Evolutionary conservation across 2,888 invertebrate genomes (phyloP), one percentile per base, ranked within the genome.

Genomic region (Leptura quadrifasciata): DNA sequence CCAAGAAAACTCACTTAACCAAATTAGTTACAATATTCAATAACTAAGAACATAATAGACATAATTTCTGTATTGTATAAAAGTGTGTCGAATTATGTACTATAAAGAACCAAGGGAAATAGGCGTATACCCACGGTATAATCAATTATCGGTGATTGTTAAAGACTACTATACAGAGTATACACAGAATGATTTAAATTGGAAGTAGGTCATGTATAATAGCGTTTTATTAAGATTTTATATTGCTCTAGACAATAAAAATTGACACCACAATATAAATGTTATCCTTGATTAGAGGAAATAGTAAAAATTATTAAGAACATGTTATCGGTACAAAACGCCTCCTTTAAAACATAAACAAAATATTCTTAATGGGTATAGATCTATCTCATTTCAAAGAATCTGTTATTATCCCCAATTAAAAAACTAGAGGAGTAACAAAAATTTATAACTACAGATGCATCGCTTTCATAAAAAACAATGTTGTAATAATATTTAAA

Each of bases 91-190:
- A 63, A 63, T 63, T 18, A 15, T 63, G 15, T 63, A 39, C 20
- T 63, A 39, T 15, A 39, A 20, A 31, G 27, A 31, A 8, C 8
- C 8, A 31, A 6, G 27, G 27, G 0, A 31, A 31, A 31, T 31
- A 8, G 5, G 27, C 24, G 2, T 69, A 58, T n/a, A n/a, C n/a
- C n/a, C n/a, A n/a, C 18, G 17, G 15, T 63, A 58, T 69, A 69
- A 58, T 69, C 58, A 57, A 47, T 58, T 69, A 69, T 58, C n/a
- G 18, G n/a, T 58, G 35, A 69, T 58, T 69, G 69, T 69, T 57
- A 27, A 21, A 58, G 39, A 57, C 69, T 69, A 39, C 31, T 31
- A 31, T 6, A 31, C 35, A 17, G 18, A 69, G 39, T 21, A 21
- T 21, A 12, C 35, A 17, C n/a, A 69, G 39, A n/a, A 21, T 21